These are phyloP conservation scores for Acinonyx jubatus DNA, from an alignment of 2,113 vertebrate species.

Conservation along the genomic window DNA sequence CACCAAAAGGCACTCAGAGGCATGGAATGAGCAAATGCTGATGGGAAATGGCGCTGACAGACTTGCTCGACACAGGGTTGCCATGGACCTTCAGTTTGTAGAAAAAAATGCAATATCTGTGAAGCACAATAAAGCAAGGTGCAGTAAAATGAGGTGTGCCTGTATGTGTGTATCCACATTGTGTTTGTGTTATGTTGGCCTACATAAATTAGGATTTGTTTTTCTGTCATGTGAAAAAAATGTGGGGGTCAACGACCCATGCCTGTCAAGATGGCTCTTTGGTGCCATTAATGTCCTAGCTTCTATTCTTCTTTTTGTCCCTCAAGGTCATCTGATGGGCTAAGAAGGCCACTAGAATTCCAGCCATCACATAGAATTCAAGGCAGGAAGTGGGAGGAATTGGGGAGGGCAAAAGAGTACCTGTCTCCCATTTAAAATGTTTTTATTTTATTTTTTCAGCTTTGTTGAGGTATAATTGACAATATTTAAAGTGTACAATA, in stretches of 20 bases:
- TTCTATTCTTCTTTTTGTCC: background rate
- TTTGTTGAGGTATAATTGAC: background rate
- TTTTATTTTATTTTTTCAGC: background rate
- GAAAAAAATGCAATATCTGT: background rate
- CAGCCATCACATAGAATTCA: background rate
- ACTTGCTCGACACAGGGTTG: background rate
- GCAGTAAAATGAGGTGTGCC: background rate
- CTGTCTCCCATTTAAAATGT: background rate
- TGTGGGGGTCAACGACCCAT: too few species aligned
- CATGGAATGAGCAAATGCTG: background rate
- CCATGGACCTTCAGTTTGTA: too few species aligned
- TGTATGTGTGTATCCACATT: accelerated
- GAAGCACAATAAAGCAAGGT: background rate
- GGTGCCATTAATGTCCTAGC: background rate
- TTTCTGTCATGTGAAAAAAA: background rate
- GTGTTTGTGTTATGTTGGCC: background rate
- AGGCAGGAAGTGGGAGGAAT: background rate
- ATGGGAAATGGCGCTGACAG: background rate
- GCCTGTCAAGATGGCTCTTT: background rate
- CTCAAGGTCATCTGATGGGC: background rate
- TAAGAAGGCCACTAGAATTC: background rate
- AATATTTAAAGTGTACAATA: background rate
- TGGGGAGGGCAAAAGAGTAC: background rate
- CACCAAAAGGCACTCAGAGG: background rate
- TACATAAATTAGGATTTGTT: background rate